Percentiles rank a stretch among this genome's conserved stretches.
These are phyloP conservation scores for Megamerina dolium DNA, from an alignment of 2,888 invertebrate species.

Conservation along the genomic window DNA sequence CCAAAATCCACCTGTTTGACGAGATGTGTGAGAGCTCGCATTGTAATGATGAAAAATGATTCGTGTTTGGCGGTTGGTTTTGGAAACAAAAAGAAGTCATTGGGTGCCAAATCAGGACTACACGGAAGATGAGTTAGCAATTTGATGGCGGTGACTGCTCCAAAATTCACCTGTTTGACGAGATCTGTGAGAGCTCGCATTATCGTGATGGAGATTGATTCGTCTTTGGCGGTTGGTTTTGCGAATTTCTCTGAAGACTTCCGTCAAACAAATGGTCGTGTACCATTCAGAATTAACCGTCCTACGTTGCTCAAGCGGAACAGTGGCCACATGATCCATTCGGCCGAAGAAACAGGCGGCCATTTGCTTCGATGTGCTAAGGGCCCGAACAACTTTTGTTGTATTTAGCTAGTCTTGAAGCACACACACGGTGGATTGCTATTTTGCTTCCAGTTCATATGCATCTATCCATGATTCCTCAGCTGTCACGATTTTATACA, in stretches of 20 bases:
- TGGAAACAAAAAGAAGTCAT: no score
- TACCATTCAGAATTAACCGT: no score
- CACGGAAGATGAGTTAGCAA: not conserved
- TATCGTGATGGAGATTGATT: no score
- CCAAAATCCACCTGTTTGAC: no score
- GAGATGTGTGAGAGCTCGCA: no score
- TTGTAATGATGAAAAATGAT: no score
- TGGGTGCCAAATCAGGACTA: not conserved
- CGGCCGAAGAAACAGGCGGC: not conserved
- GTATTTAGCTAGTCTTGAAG: not conserved
- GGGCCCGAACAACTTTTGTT: not conserved
- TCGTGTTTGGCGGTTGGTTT: no score
- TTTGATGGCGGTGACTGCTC: not conserved
- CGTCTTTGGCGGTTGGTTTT: not conserved
- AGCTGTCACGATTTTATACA: not conserved
- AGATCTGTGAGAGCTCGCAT: not conserved
- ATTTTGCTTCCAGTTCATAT: not conserved
- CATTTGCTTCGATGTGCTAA: not conserved
- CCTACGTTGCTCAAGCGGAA: no score
- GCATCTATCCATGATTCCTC: not conserved
- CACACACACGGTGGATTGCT: not conserved
- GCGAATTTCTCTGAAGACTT: not conserved
- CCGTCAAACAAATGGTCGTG: not conserved
- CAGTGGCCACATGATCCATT: not conserved
- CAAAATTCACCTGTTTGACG: not conserved